Percentiles rank a stretch among this genome's conserved stretches.
These are phyloP conservation scores for Rhyacophila evoluta DNA, from an alignment of 2,888 invertebrate genomes.

Conservation along the genomic window DNA sequence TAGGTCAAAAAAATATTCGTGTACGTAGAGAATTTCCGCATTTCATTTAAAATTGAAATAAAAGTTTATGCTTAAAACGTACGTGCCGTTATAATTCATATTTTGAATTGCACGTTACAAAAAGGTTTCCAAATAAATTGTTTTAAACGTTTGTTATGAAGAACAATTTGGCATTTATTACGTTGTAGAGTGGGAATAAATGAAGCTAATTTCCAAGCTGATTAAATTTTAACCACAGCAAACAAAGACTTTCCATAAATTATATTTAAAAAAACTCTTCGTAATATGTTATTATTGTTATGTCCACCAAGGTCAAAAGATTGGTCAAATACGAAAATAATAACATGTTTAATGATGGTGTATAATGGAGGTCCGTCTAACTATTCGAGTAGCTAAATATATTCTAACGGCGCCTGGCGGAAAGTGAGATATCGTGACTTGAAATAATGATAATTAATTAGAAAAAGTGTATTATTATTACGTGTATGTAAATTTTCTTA, in stretches of 20 bases:
- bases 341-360: no score
- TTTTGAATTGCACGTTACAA: no score
- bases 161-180: neutral
- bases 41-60: no score
- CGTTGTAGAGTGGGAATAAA: neutral
- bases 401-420: no score
- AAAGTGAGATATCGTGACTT: neutral
- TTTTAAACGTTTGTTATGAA: no score
- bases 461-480: no score
- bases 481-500: no score
- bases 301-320: slow-evolving; percentile 15
- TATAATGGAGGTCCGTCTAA: neutral
- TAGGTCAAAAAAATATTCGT: no score
- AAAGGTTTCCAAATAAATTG: neutral
- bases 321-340: neutral
- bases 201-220: neutral
- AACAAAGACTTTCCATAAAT: neutral
- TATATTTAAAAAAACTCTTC: neutral
- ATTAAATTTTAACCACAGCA: neutral
- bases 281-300: neutral
- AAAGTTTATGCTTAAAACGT: no score
- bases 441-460: neutral
- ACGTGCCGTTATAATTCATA: no score
- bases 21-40: no score
- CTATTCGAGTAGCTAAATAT: neutral